Conservation (phyloP, 1,140 invertebrate genomes). For the Listronotus bonariensis region DNA sequence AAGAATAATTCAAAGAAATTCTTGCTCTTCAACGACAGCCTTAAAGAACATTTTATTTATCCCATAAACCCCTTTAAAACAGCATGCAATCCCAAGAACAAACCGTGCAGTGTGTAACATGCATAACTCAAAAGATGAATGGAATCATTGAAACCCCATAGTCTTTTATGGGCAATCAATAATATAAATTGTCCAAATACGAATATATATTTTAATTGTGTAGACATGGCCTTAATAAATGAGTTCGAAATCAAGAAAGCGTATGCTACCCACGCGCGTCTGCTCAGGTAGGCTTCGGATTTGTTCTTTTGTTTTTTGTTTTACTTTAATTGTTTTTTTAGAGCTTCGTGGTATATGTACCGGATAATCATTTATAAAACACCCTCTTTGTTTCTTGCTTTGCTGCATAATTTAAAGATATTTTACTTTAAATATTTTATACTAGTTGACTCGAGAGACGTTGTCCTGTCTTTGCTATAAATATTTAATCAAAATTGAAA, state of each 20-base stretch:
- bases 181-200: constrained; percentile 55
- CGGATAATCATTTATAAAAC: too few species aligned
- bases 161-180: constrained; percentile 54
- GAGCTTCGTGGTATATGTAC: too few species aligned
- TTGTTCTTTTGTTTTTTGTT: constrained; percentile 29
- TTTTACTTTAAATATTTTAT: too few species aligned
- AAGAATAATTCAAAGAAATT: too few species aligned
- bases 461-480: too few species aligned
- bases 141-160: constrained; percentile 43
- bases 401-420: too few species aligned
- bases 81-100: constrained; percentile 10
- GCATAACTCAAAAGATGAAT: constrained; percentile 45
- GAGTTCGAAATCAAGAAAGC: constrained; percentile 43
- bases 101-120: constrained; percentile 11
- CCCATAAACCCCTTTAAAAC: background rate
- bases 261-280: constrained; percentile 47
- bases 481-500: too few species aligned
- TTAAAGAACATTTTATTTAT: too few species aligned
- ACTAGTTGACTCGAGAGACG: too few species aligned
- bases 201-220: constrained; percentile 58
- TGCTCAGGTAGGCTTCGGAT: constrained; percentile 41
- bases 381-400: too few species aligned
- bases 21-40: too few species aligned
- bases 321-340: constrained; percentile 8
- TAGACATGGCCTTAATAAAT: constrained; percentile 56